Base-by-base conservation (phyloP, 1,140 invertebrate species). In the Muscidifurax raptorellus region DNA sequence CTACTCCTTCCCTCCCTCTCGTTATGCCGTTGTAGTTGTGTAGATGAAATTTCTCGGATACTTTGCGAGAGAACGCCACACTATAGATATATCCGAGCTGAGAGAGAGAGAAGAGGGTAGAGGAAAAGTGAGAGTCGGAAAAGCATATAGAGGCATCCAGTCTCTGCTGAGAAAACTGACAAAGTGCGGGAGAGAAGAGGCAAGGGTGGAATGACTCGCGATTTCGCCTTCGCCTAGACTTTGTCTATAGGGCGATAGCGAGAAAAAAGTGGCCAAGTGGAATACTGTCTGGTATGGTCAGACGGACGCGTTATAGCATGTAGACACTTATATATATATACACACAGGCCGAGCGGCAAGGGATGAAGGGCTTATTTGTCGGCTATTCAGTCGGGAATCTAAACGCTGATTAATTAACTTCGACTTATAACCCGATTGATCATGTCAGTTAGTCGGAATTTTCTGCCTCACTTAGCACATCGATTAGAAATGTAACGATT, bases 261-360 rank as follows among this genome's bases (percentile, higher is more conserved):
- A 67, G 72, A 59, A 52, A 85, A 86, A 64, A 77, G 36, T 87
- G 74, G 69, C 82, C 76, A 86, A 89, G 87, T 89, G 80, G 86
- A 86, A 77, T 87, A 87, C 83, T 80, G 87, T 86, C 86, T 81
- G 80, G 80, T 86, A 86, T 87, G 86, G 88, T 89, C 88, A 89
- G 88, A 83, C 87, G 44, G 79, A 22, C 82, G 32, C 71, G 74
- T 80, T 82, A 78, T 44, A 36, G 47, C 28, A n/a, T 64, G 44
- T 47, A n/a, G n/a, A n/a, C n/a, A 44, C 44, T 30, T 80, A 28
- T 72, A 30, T 69, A 66, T 69, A 80, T 36, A 27, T 47, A 12
- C 25, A 30, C 9, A 0, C n/a, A 78, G 47, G 47, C 13, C 6
- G 25, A 44, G 47, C n/a, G 32, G 18, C 25, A 9, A 12, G 6